Conservation (phyloP, 2,113 vertebrate species). For the Pseudorhombus dupliciocellatus region DNA sequence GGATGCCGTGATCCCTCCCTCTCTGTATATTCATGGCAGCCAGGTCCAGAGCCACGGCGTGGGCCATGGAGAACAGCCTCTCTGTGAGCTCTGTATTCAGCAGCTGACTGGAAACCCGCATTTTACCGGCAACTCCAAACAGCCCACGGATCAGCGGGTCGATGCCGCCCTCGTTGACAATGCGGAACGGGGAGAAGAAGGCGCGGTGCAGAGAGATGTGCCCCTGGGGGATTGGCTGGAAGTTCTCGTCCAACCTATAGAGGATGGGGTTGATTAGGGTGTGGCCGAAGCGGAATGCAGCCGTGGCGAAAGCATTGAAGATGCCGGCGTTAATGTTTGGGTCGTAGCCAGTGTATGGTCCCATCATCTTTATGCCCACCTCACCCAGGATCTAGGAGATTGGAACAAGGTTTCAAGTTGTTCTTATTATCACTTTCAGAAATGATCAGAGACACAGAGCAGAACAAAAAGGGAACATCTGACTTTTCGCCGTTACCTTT, state of each 20-base stretch:
- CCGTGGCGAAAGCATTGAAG: constrained; percentile 94
- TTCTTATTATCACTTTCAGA: neutral
- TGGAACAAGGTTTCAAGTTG: neutral
- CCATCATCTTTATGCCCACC: constrained; percentile 90
- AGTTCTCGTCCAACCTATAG: constrained; percentile 90
- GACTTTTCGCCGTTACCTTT: constrained; percentile 75
- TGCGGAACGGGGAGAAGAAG: constrained; percentile 97
- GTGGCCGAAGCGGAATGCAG: constrained; percentile 97
- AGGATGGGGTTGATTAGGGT: constrained; percentile 96
- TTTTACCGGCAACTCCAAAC: constrained; percentile 94
- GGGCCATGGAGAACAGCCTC: constrained; percentile 96
- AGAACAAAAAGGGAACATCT: neutral
- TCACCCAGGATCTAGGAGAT: constrained; percentile 87
- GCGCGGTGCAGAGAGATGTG: constrained; percentile 95
- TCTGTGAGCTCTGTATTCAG: constrained; percentile 97
- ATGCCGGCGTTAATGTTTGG: constrained; percentile 92
- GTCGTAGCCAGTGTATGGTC: constrained; percentile 89
- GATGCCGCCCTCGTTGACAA: constrained; percentile 97
- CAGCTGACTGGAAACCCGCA: constrained; percentile 92
- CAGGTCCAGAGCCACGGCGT: constrained; percentile 94
- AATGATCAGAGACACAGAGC: neutral
- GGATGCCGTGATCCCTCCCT: constrained; percentile 95
- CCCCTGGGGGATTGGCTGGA: constrained; percentile 90
- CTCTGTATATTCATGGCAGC: constrained; percentile 98
- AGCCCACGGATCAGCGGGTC: constrained; percentile 95